Conservation (phyloP, 1,140 invertebrate genomes). For the Bursaphelenchus mucronatus region DNA sequence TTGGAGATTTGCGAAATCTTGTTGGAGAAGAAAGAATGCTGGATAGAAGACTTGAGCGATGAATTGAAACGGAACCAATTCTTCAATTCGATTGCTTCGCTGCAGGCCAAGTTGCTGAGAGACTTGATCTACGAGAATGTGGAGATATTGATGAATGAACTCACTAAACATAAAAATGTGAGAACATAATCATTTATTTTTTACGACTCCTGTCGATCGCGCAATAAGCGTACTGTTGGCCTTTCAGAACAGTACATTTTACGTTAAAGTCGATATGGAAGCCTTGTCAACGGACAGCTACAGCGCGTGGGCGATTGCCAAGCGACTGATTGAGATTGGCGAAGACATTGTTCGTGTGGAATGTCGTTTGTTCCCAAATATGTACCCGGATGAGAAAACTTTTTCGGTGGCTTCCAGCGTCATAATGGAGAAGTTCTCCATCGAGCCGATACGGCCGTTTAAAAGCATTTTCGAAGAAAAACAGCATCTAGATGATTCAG, state of each 20-base stretch:
- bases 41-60: conserved; percentile 32
- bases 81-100: conserved; percentile 37
- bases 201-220: no score
- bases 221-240: not conserved
- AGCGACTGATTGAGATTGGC: conserved; percentile 26
- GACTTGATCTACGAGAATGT: conserved; percentile 31
- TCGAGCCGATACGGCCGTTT: conserved; percentile 26
- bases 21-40: conserved; percentile 30
- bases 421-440: conserved; percentile 27
- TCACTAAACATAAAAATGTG: conserved; percentile 39
- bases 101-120: conserved; percentile 25
- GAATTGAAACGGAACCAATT: conserved; percentile 22
- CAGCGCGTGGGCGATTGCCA: conserved; percentile 29
- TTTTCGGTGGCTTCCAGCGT: conserved; percentile 21
- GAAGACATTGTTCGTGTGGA: conserved; percentile 22
- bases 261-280: conserved; percentile 31
- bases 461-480: not conserved
- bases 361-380: conserved; percentile 31
- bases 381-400: conserved; percentile 32
- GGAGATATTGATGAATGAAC: conserved; percentile 36
- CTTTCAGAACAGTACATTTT: conserved; percentile 23
- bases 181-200: no score
- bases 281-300: conserved; percentile 12
- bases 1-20: conserved; percentile 39
- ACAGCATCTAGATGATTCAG: not conserved